Conservation (phyloP, 2,888 invertebrate species). For the Platycnemis pennipes region DNA sequence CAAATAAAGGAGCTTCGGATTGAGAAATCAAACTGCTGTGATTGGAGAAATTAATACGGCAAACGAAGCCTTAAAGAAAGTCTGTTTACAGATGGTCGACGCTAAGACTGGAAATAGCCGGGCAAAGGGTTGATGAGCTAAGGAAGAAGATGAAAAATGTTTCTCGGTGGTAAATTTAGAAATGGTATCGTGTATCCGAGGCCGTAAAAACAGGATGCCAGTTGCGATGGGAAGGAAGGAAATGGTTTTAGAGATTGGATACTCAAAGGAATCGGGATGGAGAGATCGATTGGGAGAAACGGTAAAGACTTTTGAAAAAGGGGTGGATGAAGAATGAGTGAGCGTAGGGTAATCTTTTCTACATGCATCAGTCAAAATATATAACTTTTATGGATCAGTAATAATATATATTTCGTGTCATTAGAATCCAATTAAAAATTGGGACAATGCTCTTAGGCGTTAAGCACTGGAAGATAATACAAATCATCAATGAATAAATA, state of each 20-base stretch:
- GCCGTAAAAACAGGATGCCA: not conserved
- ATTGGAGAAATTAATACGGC: constrained; percentile 11
- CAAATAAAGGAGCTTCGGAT: not conserved
- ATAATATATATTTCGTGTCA: too few relatives aligned
- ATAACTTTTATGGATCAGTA: not conserved
- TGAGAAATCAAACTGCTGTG: constrained; percentile 11
- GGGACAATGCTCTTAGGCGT: too few relatives aligned
- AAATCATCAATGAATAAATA: too few relatives aligned
- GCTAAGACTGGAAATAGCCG: constrained; percentile 1
- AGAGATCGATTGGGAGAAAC: not conserved
- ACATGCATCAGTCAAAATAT: not conserved
- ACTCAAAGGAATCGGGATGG: not conserved
- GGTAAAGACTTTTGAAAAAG: not conserved
- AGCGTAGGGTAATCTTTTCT: not conserved
- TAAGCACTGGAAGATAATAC: too few relatives aligned
- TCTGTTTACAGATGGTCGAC: not conserved
- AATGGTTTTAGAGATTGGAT: not conserved
- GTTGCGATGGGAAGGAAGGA: not conserved
- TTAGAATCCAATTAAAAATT: too few relatives aligned
- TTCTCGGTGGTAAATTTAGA: constrained; percentile 1
- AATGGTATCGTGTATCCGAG: constrained; percentile 19
- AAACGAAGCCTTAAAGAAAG: constrained; percentile 31
- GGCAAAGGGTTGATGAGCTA: constrained; percentile 30
- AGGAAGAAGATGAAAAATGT: constrained; percentile 10
- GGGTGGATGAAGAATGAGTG: not conserved